These are phyloP conservation scores for Trichogramma dendrolimi DNA, from an alignment of 2,888 invertebrate genomes.

Conservation along the genomic window DNA sequence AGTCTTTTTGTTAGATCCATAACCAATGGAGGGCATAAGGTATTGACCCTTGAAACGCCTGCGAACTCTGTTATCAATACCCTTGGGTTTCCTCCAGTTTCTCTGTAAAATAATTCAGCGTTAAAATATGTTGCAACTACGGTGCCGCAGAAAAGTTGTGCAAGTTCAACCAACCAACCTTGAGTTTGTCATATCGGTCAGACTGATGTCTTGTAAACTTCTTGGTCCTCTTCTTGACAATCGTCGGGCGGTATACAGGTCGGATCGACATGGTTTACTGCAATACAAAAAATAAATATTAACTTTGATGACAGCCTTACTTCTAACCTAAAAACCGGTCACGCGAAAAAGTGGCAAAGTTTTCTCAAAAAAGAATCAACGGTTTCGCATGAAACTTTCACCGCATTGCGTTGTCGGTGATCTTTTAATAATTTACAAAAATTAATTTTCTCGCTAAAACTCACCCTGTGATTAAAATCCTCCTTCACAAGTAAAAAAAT, in stretches of 20 bases:
- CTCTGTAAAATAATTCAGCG: slow-evolving; percentile 55
- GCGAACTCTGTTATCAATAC: slow-evolving; percentile 99
- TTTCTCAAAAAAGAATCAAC: too few relatives aligned
- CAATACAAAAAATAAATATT: too few relatives aligned
- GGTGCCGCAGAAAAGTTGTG: neutral
- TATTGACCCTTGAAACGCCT: slow-evolving; percentile 99
- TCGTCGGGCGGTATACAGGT: slow-evolving; percentile 82
- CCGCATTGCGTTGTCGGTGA: too few relatives aligned
- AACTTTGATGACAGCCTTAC: too few relatives aligned
- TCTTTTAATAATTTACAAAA: too few relatives aligned
- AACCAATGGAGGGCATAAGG: slow-evolving; percentile 99
- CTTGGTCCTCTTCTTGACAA: slow-evolving; percentile 96
- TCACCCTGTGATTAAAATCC: too few relatives aligned
- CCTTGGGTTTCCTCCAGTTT: slow-evolving; percentile 99
- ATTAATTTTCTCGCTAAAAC: too few relatives aligned
- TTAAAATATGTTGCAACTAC: neutral
- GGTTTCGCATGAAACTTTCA: too few relatives aligned
- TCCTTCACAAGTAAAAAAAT: too few relatives aligned
- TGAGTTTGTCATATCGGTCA: slow-evolving; percentile 94
- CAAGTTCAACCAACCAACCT: slow-evolving; percentile 56
- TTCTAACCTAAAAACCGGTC: too few relatives aligned
- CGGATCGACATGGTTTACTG: slow-evolving; percentile 70
- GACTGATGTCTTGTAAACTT: slow-evolving; percentile 98
- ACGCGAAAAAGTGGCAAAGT: too few relatives aligned
- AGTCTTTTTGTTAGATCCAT: slow-evolving; percentile 91